These are phyloP conservation scores for Mellilla xanthometata DNA, from an alignment of 2,888 invertebrate genomes.

Conservation along the genomic window DNA sequence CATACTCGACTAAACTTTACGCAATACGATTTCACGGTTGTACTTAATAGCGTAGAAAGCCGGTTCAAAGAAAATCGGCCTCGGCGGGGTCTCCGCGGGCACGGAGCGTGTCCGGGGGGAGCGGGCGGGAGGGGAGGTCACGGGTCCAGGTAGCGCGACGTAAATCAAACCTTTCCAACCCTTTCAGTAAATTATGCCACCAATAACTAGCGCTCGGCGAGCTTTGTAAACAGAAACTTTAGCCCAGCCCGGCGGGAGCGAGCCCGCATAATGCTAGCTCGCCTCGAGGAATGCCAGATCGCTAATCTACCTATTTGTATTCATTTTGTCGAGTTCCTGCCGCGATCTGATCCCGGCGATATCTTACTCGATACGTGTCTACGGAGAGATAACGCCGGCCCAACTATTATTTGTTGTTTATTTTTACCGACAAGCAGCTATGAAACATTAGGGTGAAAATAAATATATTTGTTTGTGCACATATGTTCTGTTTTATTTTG, in stretches of 20 bases:
- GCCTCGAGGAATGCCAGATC: background rate
- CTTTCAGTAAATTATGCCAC: conserved; percentile 17
- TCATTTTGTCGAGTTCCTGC: background rate
- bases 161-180: conserved; percentile 22
- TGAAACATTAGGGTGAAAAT: too few relatives aligned
- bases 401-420: background rate
- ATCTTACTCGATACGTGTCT: background rate
- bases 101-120: background rate
- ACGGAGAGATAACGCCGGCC: background rate
- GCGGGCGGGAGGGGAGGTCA: background rate
- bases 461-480: too few relatives aligned
- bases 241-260: conserved; percentile 8
- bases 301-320: conserved; percentile 4
- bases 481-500: background rate
- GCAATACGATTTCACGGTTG: background rate
- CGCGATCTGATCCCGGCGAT: background rate
- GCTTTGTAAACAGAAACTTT: conserved; percentile 17
- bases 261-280: conserved; percentile 4
- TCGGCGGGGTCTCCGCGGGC: conserved; percentile 5
- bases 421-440: background rate
- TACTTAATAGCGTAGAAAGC: background rate
- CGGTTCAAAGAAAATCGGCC: conserved; percentile 3
- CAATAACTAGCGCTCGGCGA: conserved; percentile 16
- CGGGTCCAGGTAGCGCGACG: conserved; percentile 2
- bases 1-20: too few relatives aligned